Evolutionary conservation across 2,797 vertebrate genomes (phyloP).

Genomic region (Sebastes itinus): DNA sequence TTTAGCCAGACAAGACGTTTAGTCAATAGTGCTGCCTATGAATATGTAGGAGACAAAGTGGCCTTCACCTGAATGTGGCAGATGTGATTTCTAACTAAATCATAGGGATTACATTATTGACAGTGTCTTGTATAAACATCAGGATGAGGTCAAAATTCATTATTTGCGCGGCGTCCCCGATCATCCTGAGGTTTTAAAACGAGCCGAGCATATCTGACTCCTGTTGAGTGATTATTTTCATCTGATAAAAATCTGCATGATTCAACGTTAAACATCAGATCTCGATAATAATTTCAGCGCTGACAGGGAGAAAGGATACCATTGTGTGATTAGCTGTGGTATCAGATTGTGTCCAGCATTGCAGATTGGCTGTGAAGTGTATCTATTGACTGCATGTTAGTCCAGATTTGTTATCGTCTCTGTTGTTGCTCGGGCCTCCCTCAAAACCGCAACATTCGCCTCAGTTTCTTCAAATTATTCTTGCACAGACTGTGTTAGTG

Average conservation of each 20-base stretch:
- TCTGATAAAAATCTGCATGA: constrained; percentile 50
- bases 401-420: constrained; percentile 22
- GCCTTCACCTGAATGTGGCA: constrained; percentile 74
- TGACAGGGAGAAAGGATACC: constrained; percentile 12
- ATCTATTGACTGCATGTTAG: constrained; percentile 28
- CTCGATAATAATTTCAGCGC: constrained; percentile 18
- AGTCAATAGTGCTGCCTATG: constrained; percentile 76
- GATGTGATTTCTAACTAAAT: constrained; percentile 79
- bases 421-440: neutral
- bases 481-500: neutral
- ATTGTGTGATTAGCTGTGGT: constrained; percentile 40
- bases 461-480: neutral
- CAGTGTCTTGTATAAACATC: constrained; percentile 78
- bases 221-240: constrained; percentile 33
- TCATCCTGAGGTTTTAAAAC: constrained; percentile 19
- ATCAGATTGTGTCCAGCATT: constrained; percentile 37
- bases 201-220: neutral
- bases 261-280: constrained; percentile 47
- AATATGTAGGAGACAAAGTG: constrained; percentile 77
- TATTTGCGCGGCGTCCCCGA: constrained; percentile 42
- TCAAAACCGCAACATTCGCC: constrained; percentile 1
- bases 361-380: constrained; percentile 38
- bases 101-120: constrained; percentile 80
- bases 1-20: constrained; percentile 72
- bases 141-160: constrained; percentile 69